Conservation (phyloP, 1,140 invertebrate genomes). For the Bombus superbus region DNA sequence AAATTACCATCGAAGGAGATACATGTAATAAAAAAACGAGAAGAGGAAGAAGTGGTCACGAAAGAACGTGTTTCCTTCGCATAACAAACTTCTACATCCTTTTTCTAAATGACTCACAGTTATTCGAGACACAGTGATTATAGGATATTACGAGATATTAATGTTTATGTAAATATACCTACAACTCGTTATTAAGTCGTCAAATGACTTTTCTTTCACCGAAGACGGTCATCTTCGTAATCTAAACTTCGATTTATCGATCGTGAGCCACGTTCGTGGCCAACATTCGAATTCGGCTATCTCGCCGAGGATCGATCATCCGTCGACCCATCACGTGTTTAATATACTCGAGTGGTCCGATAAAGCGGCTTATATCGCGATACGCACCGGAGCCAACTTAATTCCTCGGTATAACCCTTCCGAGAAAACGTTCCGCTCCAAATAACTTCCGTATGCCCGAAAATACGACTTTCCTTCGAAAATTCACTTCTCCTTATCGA, state of each 20-base stretch:
- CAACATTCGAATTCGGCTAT: not conserved
- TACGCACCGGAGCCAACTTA: not conserved
- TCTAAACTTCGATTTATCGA: conserved; percentile 21
- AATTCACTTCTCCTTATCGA: not conserved
- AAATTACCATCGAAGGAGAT: too few species aligned
- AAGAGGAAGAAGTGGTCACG: too few species aligned
- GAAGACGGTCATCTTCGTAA: conserved; percentile 3
- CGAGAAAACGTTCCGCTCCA: not conserved
- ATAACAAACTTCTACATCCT: not conserved
- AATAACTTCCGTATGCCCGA: not conserved
- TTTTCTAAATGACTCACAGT: not conserved
- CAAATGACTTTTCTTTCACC: conserved; percentile 11
- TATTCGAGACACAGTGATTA: not conserved
- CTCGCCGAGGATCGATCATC: not conserved
- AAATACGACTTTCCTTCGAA: not conserved
- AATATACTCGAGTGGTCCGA: not conserved
- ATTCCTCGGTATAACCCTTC: not conserved
- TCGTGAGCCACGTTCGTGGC: not conserved
- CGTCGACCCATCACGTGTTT: conserved; percentile 1
- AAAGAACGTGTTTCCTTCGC: not conserved
- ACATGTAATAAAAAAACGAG: not conserved
- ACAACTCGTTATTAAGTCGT: not conserved
- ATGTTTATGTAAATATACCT: not conserved
- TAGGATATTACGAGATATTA: not conserved
- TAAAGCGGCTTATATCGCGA: conserved; percentile 20